A percentile compares a stretch with the other conserved stretches of the same genome.
phyloP scores from a whole-genome alignment of 2,888 invertebrate species.

The Perizoma flavofasciatum region DNA sequence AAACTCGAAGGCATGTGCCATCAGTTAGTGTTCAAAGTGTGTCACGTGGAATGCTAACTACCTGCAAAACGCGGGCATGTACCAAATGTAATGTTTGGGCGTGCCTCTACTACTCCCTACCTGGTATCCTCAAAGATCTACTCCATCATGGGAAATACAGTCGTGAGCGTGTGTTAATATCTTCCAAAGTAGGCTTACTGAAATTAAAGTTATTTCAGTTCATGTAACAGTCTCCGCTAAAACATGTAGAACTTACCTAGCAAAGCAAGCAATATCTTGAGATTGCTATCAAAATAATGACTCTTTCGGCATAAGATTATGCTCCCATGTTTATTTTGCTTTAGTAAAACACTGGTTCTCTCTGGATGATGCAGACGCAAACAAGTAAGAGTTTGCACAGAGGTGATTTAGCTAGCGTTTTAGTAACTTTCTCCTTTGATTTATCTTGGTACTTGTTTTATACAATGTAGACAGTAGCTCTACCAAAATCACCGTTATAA shows the following conservation, averaged over 20 bases:
- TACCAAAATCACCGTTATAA: constrained; percentile 18
- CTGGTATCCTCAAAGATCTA: too few relatives aligned
- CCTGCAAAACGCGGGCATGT: too few relatives aligned
- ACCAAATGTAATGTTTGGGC: too few relatives aligned
- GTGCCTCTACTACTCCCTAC: too few relatives aligned
- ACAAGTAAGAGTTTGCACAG: constrained; percentile 9
- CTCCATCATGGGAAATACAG: too few relatives aligned
- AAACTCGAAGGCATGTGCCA: too few relatives aligned
- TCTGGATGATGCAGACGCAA: constrained; percentile 24
- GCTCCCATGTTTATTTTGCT: constrained; percentile 39
- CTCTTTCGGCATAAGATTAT: constrained; percentile 28
- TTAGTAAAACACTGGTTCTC: constrained; percentile 43
- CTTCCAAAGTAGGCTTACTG: neutral
- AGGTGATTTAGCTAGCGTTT: constrained; percentile 12
- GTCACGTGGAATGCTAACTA: too few relatives aligned
- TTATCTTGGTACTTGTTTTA: constrained; percentile 24
- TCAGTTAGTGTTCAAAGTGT: too few relatives aligned
- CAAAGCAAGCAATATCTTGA: constrained; percentile 26
- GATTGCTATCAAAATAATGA: constrained; percentile 37
- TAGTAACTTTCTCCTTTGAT: constrained; percentile 28
- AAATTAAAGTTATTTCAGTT: constrained; percentile 9
- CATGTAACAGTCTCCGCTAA: constrained; percentile 1
- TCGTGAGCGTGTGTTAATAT: neutral
- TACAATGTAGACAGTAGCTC: constrained; percentile 20
- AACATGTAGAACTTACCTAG: neutral